A percentile compares a stretch with the other conserved stretches of the same genome.
Conservation (phyloP, 2,113 vertebrate species). For the Ammodramus savannarum region DNA sequence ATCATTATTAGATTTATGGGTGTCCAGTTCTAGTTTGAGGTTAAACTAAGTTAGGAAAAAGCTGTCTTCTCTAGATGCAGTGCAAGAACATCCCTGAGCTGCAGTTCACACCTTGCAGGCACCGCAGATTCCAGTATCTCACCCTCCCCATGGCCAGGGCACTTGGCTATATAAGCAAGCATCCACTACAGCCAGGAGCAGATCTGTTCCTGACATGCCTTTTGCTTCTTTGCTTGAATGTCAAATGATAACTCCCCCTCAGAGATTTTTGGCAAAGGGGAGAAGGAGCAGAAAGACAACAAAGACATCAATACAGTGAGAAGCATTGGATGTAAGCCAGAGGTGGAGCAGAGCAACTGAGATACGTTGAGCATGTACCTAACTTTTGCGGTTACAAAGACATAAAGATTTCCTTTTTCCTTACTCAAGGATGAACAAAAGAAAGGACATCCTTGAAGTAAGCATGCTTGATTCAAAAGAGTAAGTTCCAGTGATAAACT, state of each 20-base stretch:
- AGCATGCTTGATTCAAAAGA: background rate
- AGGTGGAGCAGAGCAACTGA: background rate
- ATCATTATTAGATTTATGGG: background rate
- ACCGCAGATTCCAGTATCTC: background rate
- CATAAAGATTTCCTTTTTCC: background rate
- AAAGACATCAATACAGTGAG: background rate
- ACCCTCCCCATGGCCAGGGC: background rate
- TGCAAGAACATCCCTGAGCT: background rate
- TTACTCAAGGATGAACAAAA: slow-evolving; percentile 32
- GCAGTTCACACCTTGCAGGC: background rate
- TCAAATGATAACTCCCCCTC: background rate
- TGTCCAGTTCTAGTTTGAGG: background rate
- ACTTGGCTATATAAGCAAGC: background rate
- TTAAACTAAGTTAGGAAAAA: background rate
- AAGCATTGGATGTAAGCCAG: background rate
- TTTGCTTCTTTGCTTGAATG: background rate
- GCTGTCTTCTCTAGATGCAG: background rate
- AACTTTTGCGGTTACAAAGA: background rate
- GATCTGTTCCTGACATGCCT: background rate
- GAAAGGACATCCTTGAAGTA: slow-evolving; percentile 1
- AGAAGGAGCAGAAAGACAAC: background rate
- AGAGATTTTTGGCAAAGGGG: background rate
- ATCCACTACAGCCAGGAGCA: background rate
- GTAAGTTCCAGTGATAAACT: background rate
- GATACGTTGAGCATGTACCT: background rate